phyloP scores from a whole-genome alignment of 1,140 invertebrate genomes.

The Drosophila virilis region DNA sequence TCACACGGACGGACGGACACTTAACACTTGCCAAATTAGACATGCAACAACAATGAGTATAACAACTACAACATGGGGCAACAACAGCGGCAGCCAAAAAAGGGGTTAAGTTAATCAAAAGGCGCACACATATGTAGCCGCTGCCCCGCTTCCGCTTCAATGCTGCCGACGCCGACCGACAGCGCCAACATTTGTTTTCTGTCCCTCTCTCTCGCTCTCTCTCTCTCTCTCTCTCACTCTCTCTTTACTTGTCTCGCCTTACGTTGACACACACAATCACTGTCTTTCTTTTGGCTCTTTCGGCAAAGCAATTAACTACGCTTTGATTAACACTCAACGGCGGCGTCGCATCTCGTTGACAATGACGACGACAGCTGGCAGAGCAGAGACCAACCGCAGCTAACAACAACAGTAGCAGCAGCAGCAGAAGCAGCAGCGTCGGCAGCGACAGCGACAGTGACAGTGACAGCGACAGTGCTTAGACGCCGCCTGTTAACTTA shows the following conservation, averaged over 20 bases:
- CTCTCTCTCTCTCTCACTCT: background rate
- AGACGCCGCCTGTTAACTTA: constrained; percentile 65
- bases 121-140: constrained; percentile 15
- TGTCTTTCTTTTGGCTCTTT: constrained; percentile 72
- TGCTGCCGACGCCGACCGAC: background rate
- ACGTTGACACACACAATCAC: constrained; percentile 54
- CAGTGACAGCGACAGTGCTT: constrained; percentile 29
- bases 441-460: background rate
- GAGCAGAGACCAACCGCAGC: background rate
- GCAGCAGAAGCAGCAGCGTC: background rate
- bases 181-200: constrained; percentile 6
- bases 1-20: constrained; percentile 17
- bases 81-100: constrained; percentile 22
- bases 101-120: constrained; percentile 73
- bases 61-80: constrained; percentile 33
- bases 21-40: constrained; percentile 80
- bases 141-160: background rate
- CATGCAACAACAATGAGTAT: constrained; percentile 58
- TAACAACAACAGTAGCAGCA: constrained; percentile 1
- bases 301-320: constrained; percentile 80
- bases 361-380: constrained; percentile 71
- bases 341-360: constrained; percentile 55
- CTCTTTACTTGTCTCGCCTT: too few relatives aligned
- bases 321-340: constrained; percentile 78
- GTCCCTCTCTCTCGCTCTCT: too few relatives aligned